Evolutionary conservation across 2,888 invertebrate genomes (phyloP), one percentile per base, ranked within the genome.

Genomic region (Diachrysia chrysitis): DNA sequence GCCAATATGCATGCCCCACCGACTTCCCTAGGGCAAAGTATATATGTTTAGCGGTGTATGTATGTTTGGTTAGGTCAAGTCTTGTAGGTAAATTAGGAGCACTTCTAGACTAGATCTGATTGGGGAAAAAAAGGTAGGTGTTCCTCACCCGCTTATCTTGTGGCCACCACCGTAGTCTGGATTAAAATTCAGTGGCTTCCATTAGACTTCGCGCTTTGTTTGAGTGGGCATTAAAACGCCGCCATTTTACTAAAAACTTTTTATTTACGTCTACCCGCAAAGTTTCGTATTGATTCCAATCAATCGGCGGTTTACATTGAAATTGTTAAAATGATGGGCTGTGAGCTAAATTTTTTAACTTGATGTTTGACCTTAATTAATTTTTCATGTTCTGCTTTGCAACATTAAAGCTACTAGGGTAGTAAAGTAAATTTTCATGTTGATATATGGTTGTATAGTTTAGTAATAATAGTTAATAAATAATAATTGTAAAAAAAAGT

Each of bases 111-210:
- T n/a, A n/a, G n/a, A n/a, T n/a, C n/a, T n/a, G n/a, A n/a, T n/a
- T n/a, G n/a, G n/a, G n/a, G n/a, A n/a, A n/a, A n/a, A n/a, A n/a
- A n/a, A n/a, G n/a, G n/a, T n/a, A n/a, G n/a, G n/a, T n/a, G 61
- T 77, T 54, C 42, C 69, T 63, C 17, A 19, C 55, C 21, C 69
- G 9, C 12, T 2, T 12, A 51, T 2, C 23, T 61, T 29, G 63
- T 51, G 51, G 51, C 53, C 65, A 4, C 66, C 16, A 29, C 32
- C 29, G 23, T 37, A 14, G 57, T 62, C 60, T 69, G 83, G 85
- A 86, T 87, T 86, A 83, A 84, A 84, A 83, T 85, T 86, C 81
- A 80, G 82, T 76, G 78, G 83, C 77, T 82, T 85, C 81, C 82
- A 81, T 83, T 84, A 83, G 72, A 79, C 83, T 83, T 81, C 61